Evolutionary conservation across 2,888 invertebrate species (phyloP).

Genomic region (Alloscopus bannaensis): DNA sequence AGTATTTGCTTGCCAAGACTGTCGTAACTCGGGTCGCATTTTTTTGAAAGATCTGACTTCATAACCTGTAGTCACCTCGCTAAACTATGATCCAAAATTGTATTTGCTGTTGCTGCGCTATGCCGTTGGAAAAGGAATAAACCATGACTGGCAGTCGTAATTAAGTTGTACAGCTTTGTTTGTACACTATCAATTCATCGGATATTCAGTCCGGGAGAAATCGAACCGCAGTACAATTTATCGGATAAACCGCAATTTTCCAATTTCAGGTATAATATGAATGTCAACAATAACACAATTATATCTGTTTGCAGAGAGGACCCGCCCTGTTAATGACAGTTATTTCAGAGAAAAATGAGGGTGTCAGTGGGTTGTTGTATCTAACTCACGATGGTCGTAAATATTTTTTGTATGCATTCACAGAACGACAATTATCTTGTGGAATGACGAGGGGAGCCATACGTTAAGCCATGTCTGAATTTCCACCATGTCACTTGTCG

Average conservation of each 20-base stretch:
- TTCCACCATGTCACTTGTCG: neutral
- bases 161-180: slow-evolving; percentile 48
- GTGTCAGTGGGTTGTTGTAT: neutral
- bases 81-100: too few relatives aligned
- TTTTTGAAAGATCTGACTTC: too few relatives aligned
- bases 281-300: slow-evolving; percentile 55
- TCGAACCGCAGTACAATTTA: slow-evolving; percentile 8
- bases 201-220: slow-evolving; percentile 26
- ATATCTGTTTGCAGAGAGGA: slow-evolving; percentile 33
- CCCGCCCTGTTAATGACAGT: slow-evolving; percentile 2
- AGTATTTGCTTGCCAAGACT: too few relatives aligned
- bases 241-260: slow-evolving; percentile 37
- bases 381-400: neutral
- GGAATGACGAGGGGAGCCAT: too few relatives aligned
- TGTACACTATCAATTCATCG: slow-evolving; percentile 18
- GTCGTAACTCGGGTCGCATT: too few relatives aligned
- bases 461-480: neutral
- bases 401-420: too few relatives aligned
- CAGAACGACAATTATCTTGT: too few relatives aligned
- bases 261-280: slow-evolving; percentile 49
- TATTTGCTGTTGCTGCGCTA: too few relatives aligned
- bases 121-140: too few relatives aligned
- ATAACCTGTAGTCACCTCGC: too few relatives aligned
- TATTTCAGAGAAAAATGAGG: slow-evolving; percentile 3
- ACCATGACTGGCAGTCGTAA: too few relatives aligned